phyloP scores from a whole-genome alignment of 1,140 invertebrate genomes.

The Caenorhabditis elegans region WBcel235 BX284604.4:11247001-11247500 shows the following conservation, averaged over 20 bases:
- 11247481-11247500: too few species aligned
- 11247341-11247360: too few species aligned
- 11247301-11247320: not conserved
- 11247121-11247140: not conserved
- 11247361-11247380: too few species aligned
- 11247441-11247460: too few species aligned
- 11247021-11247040: too few species aligned
- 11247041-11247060: not conserved
- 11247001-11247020: too few species aligned
- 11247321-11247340: too few species aligned
- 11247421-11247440: too few species aligned
- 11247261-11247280: not conserved
- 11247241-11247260: not conserved
- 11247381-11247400: too few species aligned
- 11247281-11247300: conserved; percentile 4
- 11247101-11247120: not conserved
- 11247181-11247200: not conserved
- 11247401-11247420: too few species aligned
- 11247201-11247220: conserved; percentile 1
- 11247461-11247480: too few species aligned
- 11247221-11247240: too few species aligned
- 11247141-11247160: not conserved
- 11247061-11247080: not conserved
- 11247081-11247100: conserved; percentile 5
- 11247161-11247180: conserved; percentile 19